A percentile compares a stretch with the other conserved stretches of the same genome.
Evolutionary conservation across 2,113 vertebrate species (phyloP).

Genomic region (Syngnathus scovelli): DNA sequence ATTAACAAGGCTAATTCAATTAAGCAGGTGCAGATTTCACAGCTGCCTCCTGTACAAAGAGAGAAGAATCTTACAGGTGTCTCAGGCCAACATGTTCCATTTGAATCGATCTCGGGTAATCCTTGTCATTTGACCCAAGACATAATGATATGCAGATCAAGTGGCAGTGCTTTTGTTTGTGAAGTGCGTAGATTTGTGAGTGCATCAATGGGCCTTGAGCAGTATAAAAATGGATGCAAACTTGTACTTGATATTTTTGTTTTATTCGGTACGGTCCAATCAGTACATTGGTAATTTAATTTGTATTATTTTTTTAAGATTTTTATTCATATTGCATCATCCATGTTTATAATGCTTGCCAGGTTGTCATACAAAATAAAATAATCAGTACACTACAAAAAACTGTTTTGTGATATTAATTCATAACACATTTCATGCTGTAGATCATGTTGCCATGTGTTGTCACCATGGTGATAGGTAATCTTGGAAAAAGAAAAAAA

Average conservation of each 20-base stretch:
- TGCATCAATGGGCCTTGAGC: slow-evolving; percentile 47
- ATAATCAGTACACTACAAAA: neutral
- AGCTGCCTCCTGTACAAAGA: slow-evolving; percentile 60
- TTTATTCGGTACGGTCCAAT: neutral
- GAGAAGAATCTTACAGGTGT: slow-evolving; percentile 66
- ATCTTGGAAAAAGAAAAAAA: neutral
- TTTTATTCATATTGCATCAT: neutral
- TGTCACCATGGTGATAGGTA: neutral
- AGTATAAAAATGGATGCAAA: no score
- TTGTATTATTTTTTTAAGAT: neutral
- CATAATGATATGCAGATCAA: slow-evolving; percentile 67
- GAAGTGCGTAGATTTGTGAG: slow-evolving; percentile 22
- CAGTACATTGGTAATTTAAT: neutral
- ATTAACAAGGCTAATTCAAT: slow-evolving; percentile 78
- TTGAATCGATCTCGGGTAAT: slow-evolving; percentile 61
- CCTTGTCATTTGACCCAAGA: slow-evolving; percentile 64
- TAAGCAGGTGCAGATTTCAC: slow-evolving; percentile 77
- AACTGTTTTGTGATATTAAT: neutral
- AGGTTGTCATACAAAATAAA: neutral
- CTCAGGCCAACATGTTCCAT: slow-evolving; percentile 44
- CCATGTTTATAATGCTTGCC: neutral
- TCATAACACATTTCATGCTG: neutral
- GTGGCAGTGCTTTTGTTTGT: slow-evolving; percentile 28
- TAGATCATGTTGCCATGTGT: neutral
- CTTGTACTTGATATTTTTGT: neutral